These are phyloP conservation scores for Platalea minor DNA, from an alignment of 2,797 vertebrate species.

Conservation along the genomic window DNA sequence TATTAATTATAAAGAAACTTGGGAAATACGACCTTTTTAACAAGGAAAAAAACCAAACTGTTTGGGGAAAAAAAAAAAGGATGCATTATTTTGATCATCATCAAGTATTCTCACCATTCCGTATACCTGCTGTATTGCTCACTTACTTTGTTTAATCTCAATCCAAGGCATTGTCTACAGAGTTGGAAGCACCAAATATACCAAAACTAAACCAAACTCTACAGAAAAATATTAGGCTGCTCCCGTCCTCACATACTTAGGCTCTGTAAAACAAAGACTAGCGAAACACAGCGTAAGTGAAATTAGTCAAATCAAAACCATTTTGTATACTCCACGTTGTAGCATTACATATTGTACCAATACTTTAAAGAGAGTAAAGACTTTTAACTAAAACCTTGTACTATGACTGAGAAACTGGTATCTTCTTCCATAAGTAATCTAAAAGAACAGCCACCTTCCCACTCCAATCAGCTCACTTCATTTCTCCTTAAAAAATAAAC, in stretches of 20 bases:
- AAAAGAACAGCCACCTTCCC: neutral
- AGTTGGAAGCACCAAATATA: neutral
- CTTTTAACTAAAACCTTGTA: neutral
- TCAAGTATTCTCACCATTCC: neutral
- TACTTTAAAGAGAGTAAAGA: neutral
- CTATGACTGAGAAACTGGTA: neutral
- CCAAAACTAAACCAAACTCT: neutral
- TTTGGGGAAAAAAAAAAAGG: neutral
- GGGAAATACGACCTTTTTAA: neutral
- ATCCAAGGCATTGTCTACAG: neutral
- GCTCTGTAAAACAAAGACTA: neutral
- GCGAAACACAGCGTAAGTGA: neutral
- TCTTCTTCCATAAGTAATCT: neutral
- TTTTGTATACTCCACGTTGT: neutral
- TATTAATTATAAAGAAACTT: constrained; percentile 10
- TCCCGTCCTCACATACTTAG: neutral
- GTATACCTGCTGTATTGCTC: neutral
- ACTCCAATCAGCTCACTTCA: neutral
- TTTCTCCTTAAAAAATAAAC: constrained; percentile 16
- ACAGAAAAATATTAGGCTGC: neutral
- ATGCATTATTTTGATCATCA: neutral
- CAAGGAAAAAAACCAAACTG: neutral
- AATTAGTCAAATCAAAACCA: neutral
- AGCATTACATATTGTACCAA: neutral
- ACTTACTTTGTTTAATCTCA: neutral